Conservation (phyloP, 2,113 vertebrate species). For the Lophotis ruficrista region DNA sequence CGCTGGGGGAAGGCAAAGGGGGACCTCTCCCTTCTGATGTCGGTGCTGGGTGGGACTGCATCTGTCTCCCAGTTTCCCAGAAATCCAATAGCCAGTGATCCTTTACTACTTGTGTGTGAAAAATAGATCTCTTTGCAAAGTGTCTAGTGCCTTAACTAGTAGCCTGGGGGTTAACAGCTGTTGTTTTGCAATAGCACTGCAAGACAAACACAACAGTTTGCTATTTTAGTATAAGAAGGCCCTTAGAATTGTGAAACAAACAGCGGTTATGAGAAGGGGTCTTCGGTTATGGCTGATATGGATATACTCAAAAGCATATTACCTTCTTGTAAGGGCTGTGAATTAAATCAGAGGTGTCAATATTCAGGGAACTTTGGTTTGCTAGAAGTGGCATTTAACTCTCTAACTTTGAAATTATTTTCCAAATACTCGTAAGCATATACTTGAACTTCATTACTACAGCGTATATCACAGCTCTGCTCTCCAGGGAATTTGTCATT, state of each 20-base stretch:
- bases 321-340: background rate
- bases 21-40: background rate
- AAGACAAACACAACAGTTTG: background rate
- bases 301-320: background rate
- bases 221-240: background rate
- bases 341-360: background rate
- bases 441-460: background rate
- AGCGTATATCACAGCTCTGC: background rate
- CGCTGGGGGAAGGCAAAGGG: background rate
- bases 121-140: background rate
- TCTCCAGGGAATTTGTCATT: background rate
- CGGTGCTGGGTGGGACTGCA: background rate
- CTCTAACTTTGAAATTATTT: background rate
- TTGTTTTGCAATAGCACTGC: background rate
- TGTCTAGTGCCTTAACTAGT: background rate
- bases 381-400: background rate
- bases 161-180: background rate
- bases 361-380: background rate
- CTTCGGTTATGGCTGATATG: no score
- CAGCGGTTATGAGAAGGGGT: no score
- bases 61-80: background rate
- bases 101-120: background rate
- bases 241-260: background rate
- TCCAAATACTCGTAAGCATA: background rate
- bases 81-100: background rate